Percentiles rank a stretch among this genome's conserved stretches.
Conservation (phyloP, 2,113 vertebrate genomes). For the Rhinolophus sinicus region DNA sequence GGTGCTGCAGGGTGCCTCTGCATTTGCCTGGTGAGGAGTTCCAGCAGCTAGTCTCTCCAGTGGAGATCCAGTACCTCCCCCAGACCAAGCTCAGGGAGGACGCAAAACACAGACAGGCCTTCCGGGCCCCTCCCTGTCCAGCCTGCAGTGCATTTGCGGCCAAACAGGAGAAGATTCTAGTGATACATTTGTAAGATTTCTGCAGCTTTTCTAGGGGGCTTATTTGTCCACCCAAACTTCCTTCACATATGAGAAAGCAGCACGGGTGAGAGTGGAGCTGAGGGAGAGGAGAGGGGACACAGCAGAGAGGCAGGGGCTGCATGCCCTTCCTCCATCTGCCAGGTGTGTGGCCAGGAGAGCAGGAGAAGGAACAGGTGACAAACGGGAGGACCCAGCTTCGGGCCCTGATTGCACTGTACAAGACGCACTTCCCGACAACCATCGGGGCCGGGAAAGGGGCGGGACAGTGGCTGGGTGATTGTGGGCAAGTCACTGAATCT, state of each 20-base stretch:
- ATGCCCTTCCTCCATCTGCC: neutral
- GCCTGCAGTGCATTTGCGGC: neutral
- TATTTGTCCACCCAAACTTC: too few relatives aligned
- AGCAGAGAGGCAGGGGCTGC: neutral
- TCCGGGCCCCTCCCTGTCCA: fast-evolving
- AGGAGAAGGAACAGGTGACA: neutral
- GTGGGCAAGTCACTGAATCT: neutral
- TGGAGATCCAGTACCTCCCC: fast-evolving
- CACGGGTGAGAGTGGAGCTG: neutral
- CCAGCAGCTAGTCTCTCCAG: neutral
- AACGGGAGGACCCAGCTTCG: neutral
- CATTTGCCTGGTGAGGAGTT: neutral
- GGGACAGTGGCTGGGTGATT: neutral
- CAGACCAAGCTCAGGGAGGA: neutral
- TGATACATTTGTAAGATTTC: fast-evolving
- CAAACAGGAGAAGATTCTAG: fast-evolving
- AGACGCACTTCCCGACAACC: neutral
- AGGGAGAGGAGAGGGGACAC: too few relatives aligned
- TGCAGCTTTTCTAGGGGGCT: neutral
- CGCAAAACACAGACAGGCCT: fast-evolving
- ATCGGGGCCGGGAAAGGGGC: fast-evolving
- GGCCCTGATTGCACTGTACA: fast-evolving
- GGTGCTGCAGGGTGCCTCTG: fast-evolving
- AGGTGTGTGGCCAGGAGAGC: neutral
- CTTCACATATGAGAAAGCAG: neutral